Percentiles rank a stretch among this genome's conserved stretches.
phyloP scores from a whole-genome alignment of 2,888 invertebrate species.

The Anaspis maculata region DNA sequence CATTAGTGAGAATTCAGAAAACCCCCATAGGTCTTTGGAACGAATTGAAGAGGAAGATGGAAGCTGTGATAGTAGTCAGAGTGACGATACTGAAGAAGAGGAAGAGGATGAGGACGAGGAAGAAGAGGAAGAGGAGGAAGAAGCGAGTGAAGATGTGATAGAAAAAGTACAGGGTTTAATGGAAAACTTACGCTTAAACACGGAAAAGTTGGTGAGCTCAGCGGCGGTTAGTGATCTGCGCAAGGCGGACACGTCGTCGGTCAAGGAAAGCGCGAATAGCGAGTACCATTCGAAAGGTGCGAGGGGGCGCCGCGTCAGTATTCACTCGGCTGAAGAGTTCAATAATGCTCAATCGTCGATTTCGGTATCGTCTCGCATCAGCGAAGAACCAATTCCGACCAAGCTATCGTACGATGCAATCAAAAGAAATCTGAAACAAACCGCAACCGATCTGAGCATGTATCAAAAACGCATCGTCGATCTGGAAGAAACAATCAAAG shows the following conservation, averaged over 20 bases:
- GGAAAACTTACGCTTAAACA: slow-evolving; percentile 61
- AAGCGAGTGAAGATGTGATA: slow-evolving; percentile 55
- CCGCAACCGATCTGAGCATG: slow-evolving; percentile 46
- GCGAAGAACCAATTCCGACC: slow-evolving; percentile 22
- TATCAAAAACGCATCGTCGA: slow-evolving; percentile 64
- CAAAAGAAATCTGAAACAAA: slow-evolving; percentile 34
- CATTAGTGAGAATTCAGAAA: slow-evolving; percentile 50
- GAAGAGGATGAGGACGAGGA: slow-evolving; percentile 44
- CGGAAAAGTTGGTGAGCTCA: slow-evolving; percentile 56
- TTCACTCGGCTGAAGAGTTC: slow-evolving; percentile 38
- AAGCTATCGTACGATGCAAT: slow-evolving; percentile 27
- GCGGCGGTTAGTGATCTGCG: slow-evolving; percentile 19
- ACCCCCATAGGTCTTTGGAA: slow-evolving; percentile 46
- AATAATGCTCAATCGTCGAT: slow-evolving; percentile 21
- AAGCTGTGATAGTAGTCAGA: slow-evolving; percentile 31
- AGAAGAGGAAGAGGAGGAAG: slow-evolving; percentile 50
- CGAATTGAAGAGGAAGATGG: slow-evolving; percentile 48
- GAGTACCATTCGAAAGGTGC: slow-evolving; percentile 36
- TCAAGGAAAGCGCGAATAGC: slow-evolving; percentile 32
- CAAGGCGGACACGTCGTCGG: slow-evolving; percentile 15
- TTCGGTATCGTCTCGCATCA: slow-evolving; percentile 22
- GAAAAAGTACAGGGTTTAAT: slow-evolving; percentile 66
- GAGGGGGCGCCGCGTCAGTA: slow-evolving; percentile 37
- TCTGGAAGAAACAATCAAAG: slow-evolving; percentile 53
- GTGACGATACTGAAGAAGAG: slow-evolving; percentile 30